Evolutionary conservation across 2,113 vertebrate species (phyloP).

Genomic region (Cervus canadensis): DNA sequence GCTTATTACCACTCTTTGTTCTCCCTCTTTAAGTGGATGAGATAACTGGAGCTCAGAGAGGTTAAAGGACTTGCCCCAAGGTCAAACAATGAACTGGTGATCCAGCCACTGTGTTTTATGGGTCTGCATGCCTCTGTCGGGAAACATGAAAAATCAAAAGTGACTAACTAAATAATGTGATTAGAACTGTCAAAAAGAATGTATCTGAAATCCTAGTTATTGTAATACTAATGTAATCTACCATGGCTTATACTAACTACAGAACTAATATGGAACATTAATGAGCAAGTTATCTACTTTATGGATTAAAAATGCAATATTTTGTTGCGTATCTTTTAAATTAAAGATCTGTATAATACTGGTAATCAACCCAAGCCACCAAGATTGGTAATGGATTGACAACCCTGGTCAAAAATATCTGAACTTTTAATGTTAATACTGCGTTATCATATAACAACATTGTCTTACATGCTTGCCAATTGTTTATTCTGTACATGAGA

Average conservation of each 20-base stretch:
- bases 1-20: background rate
- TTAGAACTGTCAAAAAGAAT: background rate
- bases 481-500: background rate
- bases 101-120: background rate
- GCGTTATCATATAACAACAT: background rate
- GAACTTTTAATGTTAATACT: constrained; percentile 3
- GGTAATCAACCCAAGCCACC: background rate
- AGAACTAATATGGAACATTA: constrained; percentile 16
- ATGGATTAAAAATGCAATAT: background rate
- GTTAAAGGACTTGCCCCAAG: background rate
- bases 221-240: background rate
- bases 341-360: background rate
- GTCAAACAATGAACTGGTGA: background rate
- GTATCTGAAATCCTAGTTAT: background rate
- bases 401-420: background rate
- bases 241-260: background rate
- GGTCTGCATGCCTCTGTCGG: background rate
- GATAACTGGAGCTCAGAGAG: background rate
- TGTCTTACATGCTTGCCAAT: background rate
- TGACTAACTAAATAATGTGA: background rate
- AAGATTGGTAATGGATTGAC: background rate
- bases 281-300: background rate
- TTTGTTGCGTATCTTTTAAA: constrained; percentile 14
- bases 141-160: background rate
- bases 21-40: background rate